Evolutionary conservation across 2,113 vertebrate genomes (phyloP).

Genomic region (Leptodactylus fuscus): DNA sequence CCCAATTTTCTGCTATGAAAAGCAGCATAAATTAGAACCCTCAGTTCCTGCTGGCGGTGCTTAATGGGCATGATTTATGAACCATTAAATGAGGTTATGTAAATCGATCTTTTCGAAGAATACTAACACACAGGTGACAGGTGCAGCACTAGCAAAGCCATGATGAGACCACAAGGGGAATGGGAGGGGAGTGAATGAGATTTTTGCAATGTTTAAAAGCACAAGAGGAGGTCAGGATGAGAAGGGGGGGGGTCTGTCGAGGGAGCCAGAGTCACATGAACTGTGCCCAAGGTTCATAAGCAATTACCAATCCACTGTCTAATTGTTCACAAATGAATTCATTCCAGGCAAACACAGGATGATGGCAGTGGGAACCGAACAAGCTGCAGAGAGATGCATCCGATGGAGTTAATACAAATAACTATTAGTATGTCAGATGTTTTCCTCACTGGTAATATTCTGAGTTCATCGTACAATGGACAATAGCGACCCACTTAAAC

Average conservation of each 20-base stretch:
- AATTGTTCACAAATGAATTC: slow-evolving; percentile 60
- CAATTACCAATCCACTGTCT: slow-evolving; percentile 74
- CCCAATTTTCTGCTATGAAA: slow-evolving; percentile 99
- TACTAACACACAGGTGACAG: slow-evolving; percentile 99
- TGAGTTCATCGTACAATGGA: slow-evolving; percentile 40
- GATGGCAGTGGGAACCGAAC: slow-evolving; percentile 36
- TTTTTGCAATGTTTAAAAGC: slow-evolving; percentile 83
- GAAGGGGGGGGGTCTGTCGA: slow-evolving; percentile 82
- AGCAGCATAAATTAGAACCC: slow-evolving; percentile 99
- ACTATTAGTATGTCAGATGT: slow-evolving; percentile 46
- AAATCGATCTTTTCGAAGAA: slow-evolving; percentile 99
- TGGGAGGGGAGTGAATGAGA: slow-evolving; percentile 79
- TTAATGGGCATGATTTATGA: slow-evolving; percentile 99
- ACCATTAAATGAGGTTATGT: slow-evolving; percentile 99
- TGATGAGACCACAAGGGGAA: slow-evolving; percentile 84
- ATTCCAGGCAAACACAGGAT: slow-evolving; percentile 29
- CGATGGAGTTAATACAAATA: slow-evolving; percentile 4
- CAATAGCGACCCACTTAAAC: slow-evolving; percentile 35
- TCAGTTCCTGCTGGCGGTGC: slow-evolving; percentile 99
- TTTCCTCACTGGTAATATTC: slow-evolving; percentile 35
- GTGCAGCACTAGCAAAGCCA: slow-evolving; percentile 89
- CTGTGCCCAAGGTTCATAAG: slow-evolving; percentile 84
- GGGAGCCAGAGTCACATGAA: slow-evolving; percentile 89
- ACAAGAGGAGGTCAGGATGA: slow-evolving; percentile 74
- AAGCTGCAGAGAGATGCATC: slow-evolving; percentile 24